A percentile compares a stretch with the other conserved stretches of the same genome.
Evolutionary conservation across 2,888 invertebrate genomes (phyloP).

Genomic region (Eilema caniola): DNA sequence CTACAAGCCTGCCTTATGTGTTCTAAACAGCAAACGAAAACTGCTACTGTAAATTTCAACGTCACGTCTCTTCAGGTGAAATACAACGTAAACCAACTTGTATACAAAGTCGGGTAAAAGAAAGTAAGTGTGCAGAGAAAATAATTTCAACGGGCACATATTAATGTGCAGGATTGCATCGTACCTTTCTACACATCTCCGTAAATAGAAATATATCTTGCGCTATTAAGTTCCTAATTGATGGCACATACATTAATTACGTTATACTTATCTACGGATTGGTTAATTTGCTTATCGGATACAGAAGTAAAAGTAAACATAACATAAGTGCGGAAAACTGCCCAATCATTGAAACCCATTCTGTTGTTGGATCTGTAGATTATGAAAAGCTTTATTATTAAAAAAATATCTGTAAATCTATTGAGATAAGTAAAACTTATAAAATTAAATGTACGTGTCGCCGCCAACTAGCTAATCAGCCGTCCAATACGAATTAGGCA

Average conservation of each 20-base stretch:
- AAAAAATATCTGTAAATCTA: too few relatives aligned
- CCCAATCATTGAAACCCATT: too few relatives aligned
- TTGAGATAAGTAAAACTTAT: too few relatives aligned
- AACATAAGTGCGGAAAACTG: too few relatives aligned
- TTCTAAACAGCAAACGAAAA: neutral
- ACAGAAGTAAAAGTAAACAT: neutral
- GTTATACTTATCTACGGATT: neutral
- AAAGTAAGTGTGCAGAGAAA: neutral
- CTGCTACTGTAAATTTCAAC: conserved; percentile 3
- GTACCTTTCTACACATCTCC: conserved; percentile 4
- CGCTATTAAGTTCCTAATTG: neutral
- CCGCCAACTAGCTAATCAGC: too few relatives aligned
- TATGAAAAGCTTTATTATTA: too few relatives aligned
- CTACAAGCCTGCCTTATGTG: neutral
- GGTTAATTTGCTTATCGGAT: neutral
- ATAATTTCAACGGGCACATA: neutral
- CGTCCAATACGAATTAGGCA: too few relatives aligned
- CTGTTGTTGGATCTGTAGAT: too few relatives aligned
- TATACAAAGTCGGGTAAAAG: neutral
- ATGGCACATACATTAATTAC: neutral
- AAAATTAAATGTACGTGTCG: too few relatives aligned
- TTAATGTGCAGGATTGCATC: neutral
- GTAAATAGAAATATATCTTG: neutral
- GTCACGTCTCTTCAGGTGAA: neutral
- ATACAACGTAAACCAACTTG: neutral